A percentile compares a stretch with the other conserved stretches of the same genome.
Evolutionary conservation across 2,113 vertebrate species (phyloP).

Genomic region (Myocastor coypus): DNA sequence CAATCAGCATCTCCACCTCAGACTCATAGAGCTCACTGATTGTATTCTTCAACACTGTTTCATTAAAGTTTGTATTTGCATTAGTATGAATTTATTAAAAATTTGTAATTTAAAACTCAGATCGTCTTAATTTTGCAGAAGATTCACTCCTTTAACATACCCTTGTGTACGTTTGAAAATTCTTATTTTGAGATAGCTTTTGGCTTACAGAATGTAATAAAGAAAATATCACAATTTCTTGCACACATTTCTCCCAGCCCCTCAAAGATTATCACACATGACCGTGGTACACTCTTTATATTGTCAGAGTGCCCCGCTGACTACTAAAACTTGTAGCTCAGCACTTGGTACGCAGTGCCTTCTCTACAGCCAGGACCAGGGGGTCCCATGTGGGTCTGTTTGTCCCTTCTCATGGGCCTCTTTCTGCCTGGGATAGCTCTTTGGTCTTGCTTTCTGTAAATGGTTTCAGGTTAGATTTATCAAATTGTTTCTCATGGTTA

Average conservation of each 20-base stretch:
- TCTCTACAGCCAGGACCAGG: no score
- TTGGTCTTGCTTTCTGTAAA: background rate
- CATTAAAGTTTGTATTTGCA: background rate
- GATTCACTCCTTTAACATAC: background rate
- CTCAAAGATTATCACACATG: background rate
- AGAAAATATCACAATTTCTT: background rate
- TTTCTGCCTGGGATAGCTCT: background rate
- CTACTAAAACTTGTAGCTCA: background rate
- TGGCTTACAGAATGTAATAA: background rate
- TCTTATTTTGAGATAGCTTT: conserved; percentile 5
- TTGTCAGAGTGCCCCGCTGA: background rate
- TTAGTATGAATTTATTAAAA: background rate
- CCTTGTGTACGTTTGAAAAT: background rate
- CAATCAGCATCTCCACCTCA: background rate
- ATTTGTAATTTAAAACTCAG: background rate
- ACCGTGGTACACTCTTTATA: background rate
- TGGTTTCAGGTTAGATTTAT: background rate
- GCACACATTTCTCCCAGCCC: background rate
- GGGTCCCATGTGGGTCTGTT: no score
- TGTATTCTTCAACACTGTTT: background rate
- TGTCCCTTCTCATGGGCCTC: background rate
- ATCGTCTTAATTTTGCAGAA: background rate
- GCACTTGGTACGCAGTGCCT: background rate
- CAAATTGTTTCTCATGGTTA: background rate
- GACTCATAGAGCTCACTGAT: background rate